Evolutionary conservation across 1,140 invertebrate species (phyloP).

Genomic region (Matsumurasca onukii): DNA sequence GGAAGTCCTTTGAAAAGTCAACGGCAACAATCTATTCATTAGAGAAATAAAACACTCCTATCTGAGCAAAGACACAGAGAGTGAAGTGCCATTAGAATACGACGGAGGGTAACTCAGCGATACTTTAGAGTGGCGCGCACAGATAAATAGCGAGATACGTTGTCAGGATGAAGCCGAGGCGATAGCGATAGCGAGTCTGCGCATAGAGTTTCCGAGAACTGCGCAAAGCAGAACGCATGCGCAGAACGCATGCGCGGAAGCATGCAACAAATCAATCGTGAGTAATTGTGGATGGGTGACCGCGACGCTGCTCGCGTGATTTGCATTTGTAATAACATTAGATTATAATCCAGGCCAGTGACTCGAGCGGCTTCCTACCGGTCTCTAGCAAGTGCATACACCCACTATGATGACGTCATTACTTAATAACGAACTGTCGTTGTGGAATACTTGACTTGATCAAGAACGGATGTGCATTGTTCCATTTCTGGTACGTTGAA

Average conservation of each 20-base stretch:
- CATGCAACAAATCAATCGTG: neutral
- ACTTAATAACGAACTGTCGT: too few relatives aligned
- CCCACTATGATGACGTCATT: too few relatives aligned
- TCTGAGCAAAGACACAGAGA: too few relatives aligned
- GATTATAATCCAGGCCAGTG: slow-evolving; percentile 22
- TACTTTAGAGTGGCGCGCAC: neutral
- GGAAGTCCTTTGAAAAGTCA: neutral
- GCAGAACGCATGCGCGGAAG: neutral
- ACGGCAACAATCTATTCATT: too few relatives aligned
- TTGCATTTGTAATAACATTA: slow-evolving; percentile 25
- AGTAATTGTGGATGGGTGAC: slow-evolving; percentile 20
- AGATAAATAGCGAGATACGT: slow-evolving; percentile 21
- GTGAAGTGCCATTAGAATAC: neutral
- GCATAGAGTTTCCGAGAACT: slow-evolving; percentile 8
- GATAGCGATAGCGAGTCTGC: neutral
- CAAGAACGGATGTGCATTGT: too few relatives aligned
- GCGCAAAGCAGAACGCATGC: neutral
- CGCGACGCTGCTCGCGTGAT: neutral
- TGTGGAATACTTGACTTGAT: too few relatives aligned
- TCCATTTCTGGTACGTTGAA: too few relatives aligned
- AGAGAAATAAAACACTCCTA: too few relatives aligned
- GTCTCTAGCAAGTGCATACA: neutral
- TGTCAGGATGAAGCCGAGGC: neutral
- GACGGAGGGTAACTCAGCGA: neutral
- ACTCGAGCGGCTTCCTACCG: slow-evolving; percentile 11